Evolutionary conservation across 2,888 invertebrate species (phyloP), one percentile per base, ranked within the genome.

Genomic region (Volucella zonaria): DNA sequence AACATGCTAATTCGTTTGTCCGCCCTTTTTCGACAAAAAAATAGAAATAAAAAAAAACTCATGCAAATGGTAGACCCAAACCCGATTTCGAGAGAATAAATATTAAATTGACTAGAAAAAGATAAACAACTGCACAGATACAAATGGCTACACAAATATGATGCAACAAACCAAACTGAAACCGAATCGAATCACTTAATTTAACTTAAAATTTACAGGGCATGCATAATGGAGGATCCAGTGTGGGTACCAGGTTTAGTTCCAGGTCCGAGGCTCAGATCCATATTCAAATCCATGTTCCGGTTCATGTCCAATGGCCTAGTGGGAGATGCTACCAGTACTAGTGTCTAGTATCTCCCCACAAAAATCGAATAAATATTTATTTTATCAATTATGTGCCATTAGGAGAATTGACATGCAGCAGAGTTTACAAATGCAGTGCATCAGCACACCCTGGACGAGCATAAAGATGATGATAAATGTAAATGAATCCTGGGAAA

Each of bases 321-420:
- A 15, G 23, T 61, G 61, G 56, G 62, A 70, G 54, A 43, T 43
- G 1, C 18, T 38, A 18, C 45, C 2, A 49, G 0, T 8, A 14
- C n/a, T 0, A 12, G 4, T n/a, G n/a, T n/a, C n/a, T n/a, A 1
- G 70, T 52, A 47, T 61, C 59, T 49, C 51, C 59, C 74, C 61
- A 54, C n/a, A 31, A 31, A 31, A 31, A 31, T 49, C 74, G 61
- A 67, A 83, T 83, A 80, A 83, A 83, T 83, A 83, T 83, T 80
- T 83, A 80, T 75, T 83, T 79, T 83, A 83, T 83, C 83, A 80
- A 83, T 83, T 76, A 79, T 49, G 67, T 67, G 51, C 70, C 71
- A 76, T 71, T 75, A 71, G 75, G 67, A 66, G 45, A 80, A 71
- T 51, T 80, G 83, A 83, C 83, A 79, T 83, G 80, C 70, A 79